These are phyloP conservation scores for Gallinago paraguaiae DNA, from an alignment of 2,113 vertebrate genomes.

Conservation along the genomic window DNA sequence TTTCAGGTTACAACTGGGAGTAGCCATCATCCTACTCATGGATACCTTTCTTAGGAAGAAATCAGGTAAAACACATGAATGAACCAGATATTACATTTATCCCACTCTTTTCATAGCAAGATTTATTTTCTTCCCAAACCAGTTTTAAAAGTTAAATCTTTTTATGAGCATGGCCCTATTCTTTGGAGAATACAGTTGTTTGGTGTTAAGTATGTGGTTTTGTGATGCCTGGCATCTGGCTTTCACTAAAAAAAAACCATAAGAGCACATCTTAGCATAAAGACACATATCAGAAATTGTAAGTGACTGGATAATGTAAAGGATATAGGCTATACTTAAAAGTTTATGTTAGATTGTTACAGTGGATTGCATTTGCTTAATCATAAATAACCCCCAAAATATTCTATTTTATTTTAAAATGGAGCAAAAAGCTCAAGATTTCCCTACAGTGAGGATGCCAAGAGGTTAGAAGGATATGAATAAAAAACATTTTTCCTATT, in stretches of 20 bases:
- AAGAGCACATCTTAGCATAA: neutral
- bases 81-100: neutral
- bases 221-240: neutral
- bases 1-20: too few relatives aligned
- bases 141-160: neutral
- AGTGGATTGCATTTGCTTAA: neutral
- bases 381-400: neutral
- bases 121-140: neutral
- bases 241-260: neutral
- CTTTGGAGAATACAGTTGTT: neutral
- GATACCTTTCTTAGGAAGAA: neutral
- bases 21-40: too few relatives aligned
- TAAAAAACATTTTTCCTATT: accelerated
- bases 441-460: neutral
- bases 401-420: neutral
- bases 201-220: neutral
- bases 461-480: neutral
- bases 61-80: neutral
- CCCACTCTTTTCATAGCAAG: neutral
- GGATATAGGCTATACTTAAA: neutral
- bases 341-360: neutral
- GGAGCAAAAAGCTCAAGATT: neutral
- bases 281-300: neutral
- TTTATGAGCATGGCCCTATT: neutral
- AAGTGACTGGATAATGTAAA: neutral